These are phyloP conservation scores for Scalopus aquaticus DNA, from an alignment of 2,113 vertebrate species.

Conservation along the genomic window DNA sequence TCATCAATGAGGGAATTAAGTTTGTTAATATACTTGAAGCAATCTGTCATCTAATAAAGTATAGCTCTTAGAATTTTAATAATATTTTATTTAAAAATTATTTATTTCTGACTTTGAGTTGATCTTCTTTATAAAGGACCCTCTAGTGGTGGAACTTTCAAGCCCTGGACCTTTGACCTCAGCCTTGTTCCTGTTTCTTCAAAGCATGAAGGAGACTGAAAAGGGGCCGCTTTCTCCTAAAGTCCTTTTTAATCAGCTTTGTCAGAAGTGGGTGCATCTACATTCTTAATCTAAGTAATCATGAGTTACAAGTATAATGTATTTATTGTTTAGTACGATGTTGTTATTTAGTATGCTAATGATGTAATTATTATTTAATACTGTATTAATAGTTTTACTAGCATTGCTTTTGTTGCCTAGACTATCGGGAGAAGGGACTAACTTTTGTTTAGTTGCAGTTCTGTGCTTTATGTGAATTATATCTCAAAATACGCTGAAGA, in stretches of 20 bases:
- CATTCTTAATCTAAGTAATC: conserved; percentile 22
- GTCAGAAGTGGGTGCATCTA: conserved; percentile 92
- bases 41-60: conserved; percentile 14
- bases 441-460: neutral
- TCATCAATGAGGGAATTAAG: neutral
- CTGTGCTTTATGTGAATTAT: neutral
- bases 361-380: no score
- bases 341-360: no score
- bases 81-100: conserved; percentile 13
- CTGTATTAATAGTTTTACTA: neutral
- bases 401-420: neutral
- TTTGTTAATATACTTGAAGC: neutral
- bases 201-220: conserved; percentile 95
- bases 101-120: conserved; percentile 67
- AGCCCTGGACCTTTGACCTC: conserved; percentile 95
- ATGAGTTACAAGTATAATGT: neutral
- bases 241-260: conserved; percentile 97
- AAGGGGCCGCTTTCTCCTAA: conserved; percentile 95
- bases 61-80: conserved; percentile 27
- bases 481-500: neutral
- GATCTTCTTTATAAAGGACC: conserved; percentile 87
- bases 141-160: conserved; percentile 90
- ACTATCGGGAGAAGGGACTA: neutral
- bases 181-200: conserved; percentile 97
- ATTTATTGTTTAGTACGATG: neutral